A percentile compares a stretch with the other conserved stretches of the same genome.
Conservation (phyloP, 2,113 vertebrate species). For the Podarcis muralis region DNA sequence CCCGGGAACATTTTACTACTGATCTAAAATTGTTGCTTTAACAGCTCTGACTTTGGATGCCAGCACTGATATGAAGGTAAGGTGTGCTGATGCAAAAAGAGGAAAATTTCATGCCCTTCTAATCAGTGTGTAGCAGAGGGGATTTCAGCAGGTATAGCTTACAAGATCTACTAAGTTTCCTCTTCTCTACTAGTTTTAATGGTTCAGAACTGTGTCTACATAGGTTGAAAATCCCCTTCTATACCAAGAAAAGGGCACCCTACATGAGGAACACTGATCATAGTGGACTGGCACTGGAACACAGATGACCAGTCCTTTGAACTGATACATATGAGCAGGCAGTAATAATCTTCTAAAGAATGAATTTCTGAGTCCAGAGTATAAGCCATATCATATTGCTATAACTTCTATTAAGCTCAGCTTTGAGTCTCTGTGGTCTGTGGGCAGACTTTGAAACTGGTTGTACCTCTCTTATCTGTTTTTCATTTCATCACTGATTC, state of each 20-base stretch:
- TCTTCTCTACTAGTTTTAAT: too few species aligned
- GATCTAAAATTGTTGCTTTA: not conserved
- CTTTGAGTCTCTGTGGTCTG: not conserved
- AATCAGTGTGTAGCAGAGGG: too few species aligned
- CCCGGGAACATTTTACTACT: too few species aligned
- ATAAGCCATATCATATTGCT: not conserved
- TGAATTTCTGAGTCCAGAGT: not conserved
- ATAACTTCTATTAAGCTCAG: not conserved
- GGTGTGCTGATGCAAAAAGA: too few species aligned
- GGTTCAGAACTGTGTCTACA: too few species aligned
- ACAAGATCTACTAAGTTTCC: too few species aligned
- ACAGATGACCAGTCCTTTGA: not conserved
- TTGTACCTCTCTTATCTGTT: not conserved
- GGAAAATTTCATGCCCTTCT: too few species aligned
- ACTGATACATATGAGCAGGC: not conserved
- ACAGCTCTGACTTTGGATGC: not conserved
- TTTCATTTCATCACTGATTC: conserved; percentile 39
- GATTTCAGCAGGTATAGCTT: too few species aligned
- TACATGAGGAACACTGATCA: not conserved
- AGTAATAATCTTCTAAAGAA: not conserved
- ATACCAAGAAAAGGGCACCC: too few species aligned
- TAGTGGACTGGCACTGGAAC: not conserved
- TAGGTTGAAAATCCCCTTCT: too few species aligned
- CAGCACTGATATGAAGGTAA: not conserved
- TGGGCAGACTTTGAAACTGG: not conserved